Evolutionary conservation across 2,888 invertebrate genomes (phyloP).

Genomic region (Mesopsocus fuscifrons): DNA sequence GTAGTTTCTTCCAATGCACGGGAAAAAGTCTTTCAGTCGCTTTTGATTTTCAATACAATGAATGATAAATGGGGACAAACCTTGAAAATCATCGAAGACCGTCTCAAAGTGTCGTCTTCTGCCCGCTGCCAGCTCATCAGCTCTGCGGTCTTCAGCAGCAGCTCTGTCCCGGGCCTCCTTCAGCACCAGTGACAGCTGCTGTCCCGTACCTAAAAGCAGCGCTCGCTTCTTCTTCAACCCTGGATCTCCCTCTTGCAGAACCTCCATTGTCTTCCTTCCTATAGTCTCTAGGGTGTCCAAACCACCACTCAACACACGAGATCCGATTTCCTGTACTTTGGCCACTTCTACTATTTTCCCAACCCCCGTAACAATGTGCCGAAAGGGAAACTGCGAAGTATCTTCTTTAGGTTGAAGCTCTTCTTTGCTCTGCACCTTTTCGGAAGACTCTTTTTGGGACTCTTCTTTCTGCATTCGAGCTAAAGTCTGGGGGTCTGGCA

Average conservation of each 20-base stretch:
- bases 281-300: slow-evolving; percentile 79
- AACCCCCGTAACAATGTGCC: slow-evolving; percentile 2
- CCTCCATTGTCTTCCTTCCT: slow-evolving; percentile 89
- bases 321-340: slow-evolving; percentile 43
- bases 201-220: slow-evolving; percentile 36
- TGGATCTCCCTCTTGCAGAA: slow-evolving; percentile 81
- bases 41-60: too few species aligned
- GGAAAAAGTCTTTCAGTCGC: too few species aligned
- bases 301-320: slow-evolving; percentile 57
- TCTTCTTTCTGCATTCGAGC: slow-evolving; percentile 30
- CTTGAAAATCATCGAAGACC: slow-evolving; percentile 75
- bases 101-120: slow-evolving; percentile 50
- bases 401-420: slow-evolving; percentile 7
- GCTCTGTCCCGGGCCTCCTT: slow-evolving; percentile 53
- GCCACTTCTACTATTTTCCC: slow-evolving; percentile 12
- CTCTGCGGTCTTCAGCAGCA: slow-evolving; percentile 35
- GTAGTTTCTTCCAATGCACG: too few species aligned
- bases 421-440: slow-evolving; percentile 14
- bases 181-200: slow-evolving; percentile 43
- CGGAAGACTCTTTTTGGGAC: slow-evolving; percentile 18
- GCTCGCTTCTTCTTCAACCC: slow-evolving; percentile 61
- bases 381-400: neutral
- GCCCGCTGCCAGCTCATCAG: slow-evolving; percentile 26
- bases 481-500: slow-evolving; percentile 62
- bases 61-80: too few species aligned